A percentile compares a stretch with the other conserved stretches of the same genome.
Evolutionary conservation across 2,113 vertebrate species (phyloP).

Genomic region (Paradoxurus hermaphroditus): DNA sequence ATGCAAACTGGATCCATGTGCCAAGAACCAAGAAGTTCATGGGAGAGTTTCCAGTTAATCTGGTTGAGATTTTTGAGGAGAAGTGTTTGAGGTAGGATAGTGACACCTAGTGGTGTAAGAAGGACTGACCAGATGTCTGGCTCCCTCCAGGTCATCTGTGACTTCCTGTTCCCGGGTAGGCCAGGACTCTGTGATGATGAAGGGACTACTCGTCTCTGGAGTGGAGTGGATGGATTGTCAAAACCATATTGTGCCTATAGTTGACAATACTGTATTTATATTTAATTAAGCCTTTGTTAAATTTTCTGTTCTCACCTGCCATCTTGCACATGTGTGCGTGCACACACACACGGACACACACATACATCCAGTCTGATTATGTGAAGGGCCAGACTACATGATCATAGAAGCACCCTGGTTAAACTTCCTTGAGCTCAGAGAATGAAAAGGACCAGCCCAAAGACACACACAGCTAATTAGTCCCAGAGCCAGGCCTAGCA

Average conservation of each 20-base stretch:
- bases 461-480: not conserved
- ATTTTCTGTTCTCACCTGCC: not conserved
- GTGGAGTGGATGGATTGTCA: not conserved
- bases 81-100: slow-evolving; percentile 31
- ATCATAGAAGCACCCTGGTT: not conserved
- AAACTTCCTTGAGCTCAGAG: not conserved
- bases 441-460: not conserved
- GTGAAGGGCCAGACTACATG: not conserved
- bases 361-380: not conserved
- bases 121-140: not conserved
- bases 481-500: not conserved
- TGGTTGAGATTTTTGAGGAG: not conserved
- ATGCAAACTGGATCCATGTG: not conserved
- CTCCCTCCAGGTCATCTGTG: not conserved
- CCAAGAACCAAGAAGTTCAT: not conserved
- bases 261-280: not conserved
- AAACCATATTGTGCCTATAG: not conserved
- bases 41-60: not conserved
- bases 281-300: not conserved
- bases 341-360: no score
- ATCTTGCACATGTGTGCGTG: no score
- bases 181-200: not conserved
- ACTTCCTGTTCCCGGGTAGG: fast-evolving
- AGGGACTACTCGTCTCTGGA: not conserved
- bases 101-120: slow-evolving; percentile 60